Conservation (phyloP, 2,113 vertebrate genomes). For the Meleagris gallopavo region DNA sequence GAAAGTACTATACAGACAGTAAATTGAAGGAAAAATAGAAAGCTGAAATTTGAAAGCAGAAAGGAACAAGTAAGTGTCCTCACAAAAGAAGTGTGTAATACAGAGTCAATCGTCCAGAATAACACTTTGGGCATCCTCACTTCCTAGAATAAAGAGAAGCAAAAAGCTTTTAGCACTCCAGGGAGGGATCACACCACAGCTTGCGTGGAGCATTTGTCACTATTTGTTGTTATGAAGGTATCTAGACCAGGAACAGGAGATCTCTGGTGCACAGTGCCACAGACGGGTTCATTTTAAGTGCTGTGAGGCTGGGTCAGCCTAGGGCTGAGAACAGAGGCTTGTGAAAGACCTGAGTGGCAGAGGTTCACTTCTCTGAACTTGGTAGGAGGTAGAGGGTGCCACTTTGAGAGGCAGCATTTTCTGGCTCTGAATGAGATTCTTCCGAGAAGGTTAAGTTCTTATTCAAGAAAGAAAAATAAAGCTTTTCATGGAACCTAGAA, state of each 20-base stretch:
- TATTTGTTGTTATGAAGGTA: background rate
- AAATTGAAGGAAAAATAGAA: slow-evolving; percentile 43
- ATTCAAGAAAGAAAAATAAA: background rate
- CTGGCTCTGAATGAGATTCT: rapidly evolving
- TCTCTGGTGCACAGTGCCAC: background rate
- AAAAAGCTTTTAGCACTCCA: slow-evolving; percentile 5
- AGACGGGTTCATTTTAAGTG: background rate
- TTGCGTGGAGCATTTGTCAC: background rate
- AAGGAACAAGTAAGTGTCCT: background rate
- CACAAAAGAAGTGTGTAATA: background rate
- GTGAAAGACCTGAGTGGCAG: background rate
- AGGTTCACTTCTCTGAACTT: background rate
- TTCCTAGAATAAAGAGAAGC: background rate
- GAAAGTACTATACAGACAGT: background rate
- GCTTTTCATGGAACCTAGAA: background rate
- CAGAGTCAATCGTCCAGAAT: background rate
- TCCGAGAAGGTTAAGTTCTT: background rate
- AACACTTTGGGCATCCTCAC: background rate
- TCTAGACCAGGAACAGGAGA: background rate
- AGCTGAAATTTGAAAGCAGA: slow-evolving; percentile 27
- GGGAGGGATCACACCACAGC: background rate
- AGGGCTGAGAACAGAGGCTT: background rate
- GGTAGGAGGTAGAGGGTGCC: background rate
- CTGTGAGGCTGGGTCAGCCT: background rate
- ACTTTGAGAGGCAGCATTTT: background rate